A percentile compares a stretch with the other conserved stretches of the same genome.
Conservation (phyloP, 1,140 invertebrate species). For the Lepidurus apus region DNA sequence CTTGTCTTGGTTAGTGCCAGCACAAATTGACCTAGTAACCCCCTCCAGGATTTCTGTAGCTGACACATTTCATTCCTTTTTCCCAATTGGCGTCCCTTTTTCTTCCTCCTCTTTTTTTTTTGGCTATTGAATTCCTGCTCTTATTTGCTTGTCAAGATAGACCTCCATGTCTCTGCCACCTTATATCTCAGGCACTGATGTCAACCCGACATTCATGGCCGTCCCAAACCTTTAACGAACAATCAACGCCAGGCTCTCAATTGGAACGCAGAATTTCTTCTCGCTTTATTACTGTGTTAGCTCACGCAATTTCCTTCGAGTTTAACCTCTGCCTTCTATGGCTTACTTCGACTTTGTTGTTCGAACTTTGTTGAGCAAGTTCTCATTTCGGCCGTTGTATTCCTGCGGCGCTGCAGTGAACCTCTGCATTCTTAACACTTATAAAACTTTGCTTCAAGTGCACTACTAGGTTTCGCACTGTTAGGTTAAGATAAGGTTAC, state of each 20-base stretch:
- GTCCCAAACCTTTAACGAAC: not conserved
- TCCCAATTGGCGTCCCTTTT: not conserved
- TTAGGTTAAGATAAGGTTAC: too few relatives aligned
- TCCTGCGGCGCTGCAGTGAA: too few relatives aligned
- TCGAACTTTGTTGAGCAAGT: too few relatives aligned
- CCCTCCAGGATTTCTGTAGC: not conserved
- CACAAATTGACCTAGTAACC: conserved; percentile 15
- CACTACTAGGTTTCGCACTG: too few relatives aligned
- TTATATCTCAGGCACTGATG: not conserved
- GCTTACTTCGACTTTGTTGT: too few relatives aligned
- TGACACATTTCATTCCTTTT: not conserved
- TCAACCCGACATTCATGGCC: not conserved
- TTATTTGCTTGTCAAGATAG: conserved; percentile 14
- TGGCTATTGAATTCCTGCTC: not conserved
- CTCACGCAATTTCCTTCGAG: too few relatives aligned
- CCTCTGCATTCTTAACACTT: too few relatives aligned
- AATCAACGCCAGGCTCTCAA: not conserved
- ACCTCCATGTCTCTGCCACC: not conserved
- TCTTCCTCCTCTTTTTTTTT: not conserved
- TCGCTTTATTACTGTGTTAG: not conserved
- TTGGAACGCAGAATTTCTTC: too few relatives aligned
- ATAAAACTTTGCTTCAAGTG: too few relatives aligned
- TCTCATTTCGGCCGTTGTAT: too few relatives aligned
- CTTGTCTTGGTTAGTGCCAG: not conserved
- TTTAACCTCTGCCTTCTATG: too few relatives aligned